Evolutionary conservation across 2,797 vertebrate genomes (phyloP).

Genomic region (Heterohyrax brucei): DNA sequence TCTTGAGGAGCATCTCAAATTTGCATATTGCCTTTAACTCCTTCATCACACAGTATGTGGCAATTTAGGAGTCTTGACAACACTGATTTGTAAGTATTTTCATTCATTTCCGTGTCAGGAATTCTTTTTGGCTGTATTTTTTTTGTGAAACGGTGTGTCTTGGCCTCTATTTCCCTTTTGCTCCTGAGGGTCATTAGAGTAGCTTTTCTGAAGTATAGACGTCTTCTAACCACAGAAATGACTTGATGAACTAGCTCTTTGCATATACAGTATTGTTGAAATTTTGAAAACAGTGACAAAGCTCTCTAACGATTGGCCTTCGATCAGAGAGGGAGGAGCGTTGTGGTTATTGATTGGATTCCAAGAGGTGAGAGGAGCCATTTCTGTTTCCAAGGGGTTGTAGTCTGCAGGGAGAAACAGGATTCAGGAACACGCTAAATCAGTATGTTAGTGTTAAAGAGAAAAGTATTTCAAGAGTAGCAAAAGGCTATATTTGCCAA

Average conservation of each 20-base stretch:
- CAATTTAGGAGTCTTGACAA: constrained; percentile 12
- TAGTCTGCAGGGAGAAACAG: constrained; percentile 32
- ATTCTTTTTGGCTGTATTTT: constrained; percentile 50
- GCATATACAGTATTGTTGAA: constrained; percentile 40
- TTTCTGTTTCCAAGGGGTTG: constrained; percentile 17
- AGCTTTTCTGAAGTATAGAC: constrained; percentile 35
- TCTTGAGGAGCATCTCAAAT: constrained; percentile 19
- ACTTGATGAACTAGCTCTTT: constrained; percentile 24
- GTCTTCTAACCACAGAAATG: constrained; percentile 26
- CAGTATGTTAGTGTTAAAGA: constrained; percentile 12
- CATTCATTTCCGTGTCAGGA: constrained; percentile 9
- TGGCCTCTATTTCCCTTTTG: constrained; percentile 9
- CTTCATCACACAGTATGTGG: not conserved
- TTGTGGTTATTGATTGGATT: constrained; percentile 50
- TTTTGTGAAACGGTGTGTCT: constrained; percentile 28
- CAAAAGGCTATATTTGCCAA: constrained; percentile 1
- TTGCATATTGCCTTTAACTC: not conserved
- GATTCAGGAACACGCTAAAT: constrained; percentile 35
- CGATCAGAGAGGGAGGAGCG: constrained; percentile 25
- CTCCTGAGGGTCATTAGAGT: constrained; percentile 30
- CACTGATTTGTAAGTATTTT: constrained; percentile 61
- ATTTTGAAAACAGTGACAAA: constrained; percentile 56
- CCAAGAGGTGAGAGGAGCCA: constrained; percentile 8
- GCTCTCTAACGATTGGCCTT: constrained; percentile 27
- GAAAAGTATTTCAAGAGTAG: constrained; percentile 4